phyloP scores from a whole-genome alignment of 2,797 vertebrate genomes.

The Pseudotriccus pelzelni region DNA sequence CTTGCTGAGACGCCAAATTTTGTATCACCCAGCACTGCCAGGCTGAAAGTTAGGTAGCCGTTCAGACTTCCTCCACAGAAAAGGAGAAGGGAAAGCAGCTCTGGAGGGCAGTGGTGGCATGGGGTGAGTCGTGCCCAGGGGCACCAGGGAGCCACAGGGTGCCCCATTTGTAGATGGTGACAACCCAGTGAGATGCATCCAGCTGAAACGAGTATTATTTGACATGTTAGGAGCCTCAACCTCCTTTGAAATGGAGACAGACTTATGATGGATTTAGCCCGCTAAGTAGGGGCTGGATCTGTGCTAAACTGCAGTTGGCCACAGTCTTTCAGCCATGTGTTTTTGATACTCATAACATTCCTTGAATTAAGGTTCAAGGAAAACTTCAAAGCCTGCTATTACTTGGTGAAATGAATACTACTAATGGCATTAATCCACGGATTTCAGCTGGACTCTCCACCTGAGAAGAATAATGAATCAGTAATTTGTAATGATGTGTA shows the following conservation, averaged over 20 bases:
- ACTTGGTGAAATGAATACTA: conserved; percentile 10
- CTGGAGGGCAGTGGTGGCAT: neutral
- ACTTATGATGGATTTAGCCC: neutral
- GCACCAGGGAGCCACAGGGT: neutral
- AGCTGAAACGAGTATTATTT: neutral
- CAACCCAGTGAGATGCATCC: neutral
- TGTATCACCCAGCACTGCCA: accelerated
- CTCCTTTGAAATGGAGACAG: conserved; percentile 9
- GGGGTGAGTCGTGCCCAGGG: accelerated
- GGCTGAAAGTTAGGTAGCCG: accelerated
- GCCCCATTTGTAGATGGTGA: neutral
- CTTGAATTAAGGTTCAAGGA: conserved; percentile 14
- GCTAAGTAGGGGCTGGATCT: neutral
- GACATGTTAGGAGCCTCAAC: neutral
- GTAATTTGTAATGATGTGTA: neutral
- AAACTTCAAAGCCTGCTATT: conserved; percentile 18
- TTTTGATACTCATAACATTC: conserved; percentile 39
- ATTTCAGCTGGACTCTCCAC: neutral
- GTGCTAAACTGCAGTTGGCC: neutral
- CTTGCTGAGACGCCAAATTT: neutral
- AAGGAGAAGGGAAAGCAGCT: neutral
- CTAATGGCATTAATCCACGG: neutral
- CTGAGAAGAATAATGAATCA: neutral
- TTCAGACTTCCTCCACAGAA: neutral
- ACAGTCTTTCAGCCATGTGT: neutral